Evolutionary conservation across 2,113 vertebrate genomes (phyloP).

Genomic region (Loxodonta africana): DNA sequence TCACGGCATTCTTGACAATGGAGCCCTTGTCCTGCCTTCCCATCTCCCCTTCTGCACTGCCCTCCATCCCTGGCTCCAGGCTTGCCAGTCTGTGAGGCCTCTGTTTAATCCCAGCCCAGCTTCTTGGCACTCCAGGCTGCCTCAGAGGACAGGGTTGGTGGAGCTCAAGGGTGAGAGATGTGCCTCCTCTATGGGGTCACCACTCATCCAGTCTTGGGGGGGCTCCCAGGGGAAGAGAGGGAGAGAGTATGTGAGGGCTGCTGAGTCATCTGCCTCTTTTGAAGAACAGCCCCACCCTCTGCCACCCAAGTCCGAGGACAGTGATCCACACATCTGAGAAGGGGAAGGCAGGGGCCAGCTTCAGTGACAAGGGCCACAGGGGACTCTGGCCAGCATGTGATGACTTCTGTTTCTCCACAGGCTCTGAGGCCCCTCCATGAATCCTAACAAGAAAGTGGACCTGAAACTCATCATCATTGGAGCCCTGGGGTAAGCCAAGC

Average conservation of each 20-base stretch:
- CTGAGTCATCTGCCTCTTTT: not conserved
- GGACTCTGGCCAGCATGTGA: not conserved
- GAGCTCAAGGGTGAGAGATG: not conserved
- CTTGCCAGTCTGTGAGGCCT: not conserved
- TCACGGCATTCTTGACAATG: constrained; percentile 46
- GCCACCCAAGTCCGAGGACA: not conserved
- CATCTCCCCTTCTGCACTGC: not conserved
- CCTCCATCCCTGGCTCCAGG: constrained; percentile 20
- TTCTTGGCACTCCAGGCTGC: not conserved
- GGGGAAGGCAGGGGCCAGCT: not conserved
- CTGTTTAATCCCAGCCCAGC: not conserved
- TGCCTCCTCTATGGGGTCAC: not conserved
- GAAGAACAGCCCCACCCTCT: not conserved
- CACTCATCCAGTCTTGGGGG: not conserved
- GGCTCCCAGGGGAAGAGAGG: not conserved
- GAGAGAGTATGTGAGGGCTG: accelerated
- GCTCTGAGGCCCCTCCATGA: constrained; percentile 83
- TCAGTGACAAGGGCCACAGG: not conserved
- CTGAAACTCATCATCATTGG: constrained; percentile 92
- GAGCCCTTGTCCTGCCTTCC: constrained; percentile 54
- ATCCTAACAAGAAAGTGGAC: constrained; percentile 89
- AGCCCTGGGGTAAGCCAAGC: constrained; percentile 88
- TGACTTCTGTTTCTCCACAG: constrained; percentile 65
- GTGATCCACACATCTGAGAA: not conserved
- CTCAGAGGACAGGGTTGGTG: not conserved